phyloP scores from a whole-genome alignment of 2,797 vertebrate species.

The Sus cebifrons region DNA sequence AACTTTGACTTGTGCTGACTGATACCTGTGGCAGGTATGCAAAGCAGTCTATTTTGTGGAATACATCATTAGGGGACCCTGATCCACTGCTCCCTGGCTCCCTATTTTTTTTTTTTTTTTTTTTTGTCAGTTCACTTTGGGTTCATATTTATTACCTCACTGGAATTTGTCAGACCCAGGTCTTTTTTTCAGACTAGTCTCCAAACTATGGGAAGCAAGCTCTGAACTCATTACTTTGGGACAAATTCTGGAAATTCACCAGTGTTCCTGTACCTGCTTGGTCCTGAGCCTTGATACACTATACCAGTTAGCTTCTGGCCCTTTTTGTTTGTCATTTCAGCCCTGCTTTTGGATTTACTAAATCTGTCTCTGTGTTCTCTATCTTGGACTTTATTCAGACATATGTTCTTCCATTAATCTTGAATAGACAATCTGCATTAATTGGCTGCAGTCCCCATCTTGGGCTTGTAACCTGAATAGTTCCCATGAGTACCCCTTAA shows the following conservation, averaged over 20 bases:
- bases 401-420: not conserved
- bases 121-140: not conserved
- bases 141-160: not conserved
- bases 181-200: not conserved
- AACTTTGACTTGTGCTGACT: not conserved
- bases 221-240: not conserved
- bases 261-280: not conserved
- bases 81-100: not conserved
- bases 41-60: not conserved
- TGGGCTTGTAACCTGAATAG: slow-evolving; percentile 7
- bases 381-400: slow-evolving; percentile 19
- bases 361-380: slow-evolving; percentile 11
- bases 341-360: not conserved
- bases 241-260: not conserved
- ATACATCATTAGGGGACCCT: not conserved
- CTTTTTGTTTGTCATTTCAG: not conserved
- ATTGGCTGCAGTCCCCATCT: not conserved
- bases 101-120: not conserved
- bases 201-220: not conserved
- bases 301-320: not conserved
- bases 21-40: not conserved
- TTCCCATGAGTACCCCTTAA: not conserved
- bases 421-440: not conserved
- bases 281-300: not conserved
- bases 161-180: not conserved